Percentiles rank a stretch among this genome's conserved stretches.
phyloP scores from a whole-genome alignment of 2,113 vertebrate genomes.

The Neomonachus schauinslandi region DNA sequence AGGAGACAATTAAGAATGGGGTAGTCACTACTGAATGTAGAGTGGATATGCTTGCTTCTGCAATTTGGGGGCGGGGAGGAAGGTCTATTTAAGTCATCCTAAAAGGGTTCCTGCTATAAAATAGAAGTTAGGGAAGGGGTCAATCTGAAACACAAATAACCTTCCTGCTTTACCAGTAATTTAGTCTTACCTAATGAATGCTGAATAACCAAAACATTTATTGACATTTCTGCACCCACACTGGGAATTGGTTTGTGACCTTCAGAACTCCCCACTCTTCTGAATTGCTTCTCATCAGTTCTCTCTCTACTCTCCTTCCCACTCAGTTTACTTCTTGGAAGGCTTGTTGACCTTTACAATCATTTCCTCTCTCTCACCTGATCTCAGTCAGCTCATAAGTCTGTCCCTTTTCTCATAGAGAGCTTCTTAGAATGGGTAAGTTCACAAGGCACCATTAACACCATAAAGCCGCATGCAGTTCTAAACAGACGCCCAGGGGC shows the following conservation, averaged over 20 bases:
- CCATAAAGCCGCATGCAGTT: not conserved
- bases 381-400: not conserved
- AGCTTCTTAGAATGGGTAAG: not conserved
- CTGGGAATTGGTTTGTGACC: not conserved
- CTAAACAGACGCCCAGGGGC: not conserved
- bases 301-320: not conserved
- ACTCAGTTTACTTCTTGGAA: conserved; percentile 37
- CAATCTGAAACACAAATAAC: not conserved
- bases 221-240: not conserved
- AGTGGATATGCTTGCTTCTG: not conserved
- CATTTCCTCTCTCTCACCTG: not conserved
- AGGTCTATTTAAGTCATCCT: not conserved
- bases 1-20: not conserved
- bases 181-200: not conserved
- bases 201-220: conserved; percentile 20
- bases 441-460: not conserved
- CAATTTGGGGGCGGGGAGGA: not conserved
- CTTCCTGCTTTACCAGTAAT: not conserved
- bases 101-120: not conserved
- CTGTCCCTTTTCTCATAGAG: not conserved
- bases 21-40: not conserved
- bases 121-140: not conserved
- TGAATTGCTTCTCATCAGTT: not conserved
- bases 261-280: conserved; percentile 1
- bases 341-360: not conserved